These are phyloP conservation scores for Eristalis intricaria DNA, from an alignment of 2,888 invertebrate species.

Conservation along the genomic window DNA sequence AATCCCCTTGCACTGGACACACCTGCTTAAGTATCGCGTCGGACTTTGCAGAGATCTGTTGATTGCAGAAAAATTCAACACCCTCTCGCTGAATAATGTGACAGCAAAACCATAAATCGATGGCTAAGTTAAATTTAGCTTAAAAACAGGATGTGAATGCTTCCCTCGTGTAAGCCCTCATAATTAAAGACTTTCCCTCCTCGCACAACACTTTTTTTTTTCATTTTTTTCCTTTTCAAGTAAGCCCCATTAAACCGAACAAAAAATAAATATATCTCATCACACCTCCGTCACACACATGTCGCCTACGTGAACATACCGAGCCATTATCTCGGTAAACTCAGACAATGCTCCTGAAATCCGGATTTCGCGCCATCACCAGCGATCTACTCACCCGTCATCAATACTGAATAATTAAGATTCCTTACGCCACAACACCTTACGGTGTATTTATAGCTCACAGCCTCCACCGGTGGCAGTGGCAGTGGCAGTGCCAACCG, in stretches of 20 bases:
- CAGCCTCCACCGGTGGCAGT: neutral
- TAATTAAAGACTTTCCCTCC: neutral
- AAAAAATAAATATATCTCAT: neutral
- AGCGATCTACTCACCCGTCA: neutral
- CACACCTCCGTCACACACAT: neutral
- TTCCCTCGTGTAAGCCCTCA: no score
- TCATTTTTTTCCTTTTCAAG: neutral
- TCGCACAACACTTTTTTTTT: neutral
- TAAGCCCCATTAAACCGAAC: neutral
- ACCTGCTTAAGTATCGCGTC: no score
- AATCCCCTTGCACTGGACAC: no score
- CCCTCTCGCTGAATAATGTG: no score
- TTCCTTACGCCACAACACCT: conserved; percentile 17
- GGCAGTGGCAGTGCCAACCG: neutral
- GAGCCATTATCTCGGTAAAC: neutral
- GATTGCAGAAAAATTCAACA: no score
- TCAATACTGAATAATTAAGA: conserved; percentile 32
- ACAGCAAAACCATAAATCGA: no score
- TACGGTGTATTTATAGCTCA: conserved; percentile 21
- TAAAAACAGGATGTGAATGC: no score
- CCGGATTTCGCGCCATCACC: neutral
- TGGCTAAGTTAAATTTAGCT: no score
- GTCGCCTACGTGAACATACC: neutral
- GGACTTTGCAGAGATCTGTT: no score
- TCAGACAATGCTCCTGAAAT: neutral